phyloP scores from a whole-genome alignment of 2,888 invertebrate genomes.

The Hymenopus coronatus region DNA sequence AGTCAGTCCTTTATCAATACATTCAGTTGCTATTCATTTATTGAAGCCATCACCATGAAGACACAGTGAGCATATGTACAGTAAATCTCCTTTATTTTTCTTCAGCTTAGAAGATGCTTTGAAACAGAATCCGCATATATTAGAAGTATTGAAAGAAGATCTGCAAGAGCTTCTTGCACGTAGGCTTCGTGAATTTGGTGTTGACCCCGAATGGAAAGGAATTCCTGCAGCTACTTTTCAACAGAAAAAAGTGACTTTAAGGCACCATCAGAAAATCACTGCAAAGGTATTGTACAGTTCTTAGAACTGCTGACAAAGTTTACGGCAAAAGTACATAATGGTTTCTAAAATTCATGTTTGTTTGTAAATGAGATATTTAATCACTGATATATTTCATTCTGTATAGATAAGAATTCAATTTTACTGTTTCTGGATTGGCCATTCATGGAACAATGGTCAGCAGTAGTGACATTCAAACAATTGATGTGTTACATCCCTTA shows the following conservation, averaged over 20 bases:
- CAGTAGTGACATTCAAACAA: no score
- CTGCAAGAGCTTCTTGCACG: conserved; percentile 26
- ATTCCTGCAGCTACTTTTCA: conserved; percentile 56
- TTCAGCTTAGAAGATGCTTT: conserved; percentile 37
- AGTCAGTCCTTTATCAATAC: no score
- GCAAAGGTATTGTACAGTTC: conserved; percentile 51
- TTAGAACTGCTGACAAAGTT: background rate
- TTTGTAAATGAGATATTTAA: no score
- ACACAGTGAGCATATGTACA: no score
- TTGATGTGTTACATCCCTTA: no score
- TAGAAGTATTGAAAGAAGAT: conserved; percentile 31
- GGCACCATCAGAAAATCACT: conserved; percentile 56
- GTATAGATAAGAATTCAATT: no score
- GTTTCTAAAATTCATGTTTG: no score
- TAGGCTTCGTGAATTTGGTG: conserved; percentile 57
- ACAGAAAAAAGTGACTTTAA: conserved; percentile 56
- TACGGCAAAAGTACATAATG: background rate
- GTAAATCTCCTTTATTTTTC: background rate
- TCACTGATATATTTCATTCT: no score
- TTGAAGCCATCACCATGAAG: no score
- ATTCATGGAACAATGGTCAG: no score
- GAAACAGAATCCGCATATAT: conserved; percentile 47
- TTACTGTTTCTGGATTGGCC: no score
- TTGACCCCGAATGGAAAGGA: conserved; percentile 61
- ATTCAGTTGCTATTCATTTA: no score